Percentiles rank a stretch among this genome's conserved stretches.
Evolutionary conservation across 2,888 invertebrate genomes (phyloP).

Genomic region (Nebria salina): DNA sequence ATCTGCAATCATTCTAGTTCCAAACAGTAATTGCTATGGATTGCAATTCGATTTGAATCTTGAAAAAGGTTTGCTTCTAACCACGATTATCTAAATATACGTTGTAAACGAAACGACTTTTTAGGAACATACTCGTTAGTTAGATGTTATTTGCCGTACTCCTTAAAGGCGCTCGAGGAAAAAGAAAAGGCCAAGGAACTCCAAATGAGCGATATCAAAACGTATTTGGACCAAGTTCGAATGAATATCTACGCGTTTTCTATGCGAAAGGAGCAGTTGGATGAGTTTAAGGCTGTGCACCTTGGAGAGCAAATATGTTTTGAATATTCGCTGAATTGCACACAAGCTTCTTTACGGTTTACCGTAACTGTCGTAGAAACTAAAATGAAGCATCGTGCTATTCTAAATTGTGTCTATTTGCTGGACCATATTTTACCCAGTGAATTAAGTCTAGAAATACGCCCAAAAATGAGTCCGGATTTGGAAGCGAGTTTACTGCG

Average conservation of each 20-base stretch:
- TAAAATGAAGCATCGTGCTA: background rate
- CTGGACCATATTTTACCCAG: background rate
- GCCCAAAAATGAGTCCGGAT: background rate
- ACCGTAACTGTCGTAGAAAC: background rate
- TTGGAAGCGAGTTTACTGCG: background rate
- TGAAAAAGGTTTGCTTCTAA: background rate
- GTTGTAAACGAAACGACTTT: background rate
- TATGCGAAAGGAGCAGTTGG: conserved; percentile 23
- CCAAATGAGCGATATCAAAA: background rate
- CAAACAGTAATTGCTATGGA: background rate
- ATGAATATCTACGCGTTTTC: conserved; percentile 25
- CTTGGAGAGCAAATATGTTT: background rate
- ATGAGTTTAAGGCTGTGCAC: conserved; percentile 17
- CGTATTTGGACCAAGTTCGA: conserved; percentile 14
- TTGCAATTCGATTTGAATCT: background rate
- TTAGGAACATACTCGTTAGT: background rate
- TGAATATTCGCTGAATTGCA: background rate
- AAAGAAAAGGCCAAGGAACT: background rate
- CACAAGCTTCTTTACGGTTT: background rate
- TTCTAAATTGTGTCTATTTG: background rate
- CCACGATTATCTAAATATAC: background rate
- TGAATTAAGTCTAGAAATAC: background rate
- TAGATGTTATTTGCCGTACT: conserved; percentile 11
- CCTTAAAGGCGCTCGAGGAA: background rate
- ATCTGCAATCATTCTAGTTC: background rate